phyloP scores from a whole-genome alignment of 2,113 vertebrate species.

The Cyanoderma ruficeps region DNA sequence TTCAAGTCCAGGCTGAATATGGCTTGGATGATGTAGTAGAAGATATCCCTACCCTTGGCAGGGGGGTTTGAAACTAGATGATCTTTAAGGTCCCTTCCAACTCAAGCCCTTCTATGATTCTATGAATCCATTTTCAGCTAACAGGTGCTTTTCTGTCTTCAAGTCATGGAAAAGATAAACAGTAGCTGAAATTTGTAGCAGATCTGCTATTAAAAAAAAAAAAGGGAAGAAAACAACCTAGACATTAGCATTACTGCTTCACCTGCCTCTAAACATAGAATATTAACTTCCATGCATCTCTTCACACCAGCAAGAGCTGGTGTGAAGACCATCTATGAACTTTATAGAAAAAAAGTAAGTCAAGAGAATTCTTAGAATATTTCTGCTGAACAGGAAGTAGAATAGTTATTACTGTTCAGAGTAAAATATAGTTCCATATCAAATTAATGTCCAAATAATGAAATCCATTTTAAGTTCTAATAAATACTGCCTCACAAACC shows the following conservation, averaged over 20 bases:
- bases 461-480: background rate
- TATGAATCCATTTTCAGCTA: background rate
- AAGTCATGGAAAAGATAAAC: background rate
- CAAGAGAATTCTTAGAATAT: background rate
- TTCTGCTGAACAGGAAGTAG: background rate
- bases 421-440: background rate
- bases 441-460: background rate
- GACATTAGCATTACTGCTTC: background rate
- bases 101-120: background rate
- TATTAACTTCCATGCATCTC: background rate
- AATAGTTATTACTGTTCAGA: background rate
- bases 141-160: background rate
- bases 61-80: background rate
- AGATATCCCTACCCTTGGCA: background rate
- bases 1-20: background rate
- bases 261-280: background rate
- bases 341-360: background rate
- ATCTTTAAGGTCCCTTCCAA: background rate
- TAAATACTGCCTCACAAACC: background rate
- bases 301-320: background rate
- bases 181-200: background rate
- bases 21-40: background rate
- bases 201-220: background rate
- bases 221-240: background rate
- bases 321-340: background rate